Conservation (phyloP, 1,140 invertebrate genomes). For the Lasioglossum albipes region DNA sequence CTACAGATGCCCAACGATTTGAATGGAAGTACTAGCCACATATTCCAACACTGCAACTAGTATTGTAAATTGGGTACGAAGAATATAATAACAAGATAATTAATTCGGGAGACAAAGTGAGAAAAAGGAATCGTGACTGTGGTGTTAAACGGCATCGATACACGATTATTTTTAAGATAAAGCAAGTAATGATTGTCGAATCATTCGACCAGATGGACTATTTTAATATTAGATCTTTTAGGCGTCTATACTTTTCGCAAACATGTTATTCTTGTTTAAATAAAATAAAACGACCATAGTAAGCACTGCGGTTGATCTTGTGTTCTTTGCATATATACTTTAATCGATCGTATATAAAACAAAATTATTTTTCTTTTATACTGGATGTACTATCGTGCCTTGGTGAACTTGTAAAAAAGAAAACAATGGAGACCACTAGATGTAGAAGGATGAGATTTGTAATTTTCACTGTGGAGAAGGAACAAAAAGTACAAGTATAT, state of each 20-base stretch:
- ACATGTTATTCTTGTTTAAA: conserved; percentile 60
- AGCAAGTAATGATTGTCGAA: conserved; percentile 38
- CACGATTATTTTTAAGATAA: conserved; percentile 55
- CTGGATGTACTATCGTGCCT: conserved; percentile 30
- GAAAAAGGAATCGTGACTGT: conserved; percentile 32
- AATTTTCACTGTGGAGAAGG: conserved; percentile 15
- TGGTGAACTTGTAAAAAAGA: conserved; percentile 29
- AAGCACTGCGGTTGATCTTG: conserved; percentile 48
- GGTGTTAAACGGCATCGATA: conserved; percentile 51
- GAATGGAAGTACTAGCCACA: conserved; percentile 48
- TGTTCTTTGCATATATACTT: conserved; percentile 43
- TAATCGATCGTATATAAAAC: conserved; percentile 25
- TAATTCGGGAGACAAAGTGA: conserved; percentile 30
- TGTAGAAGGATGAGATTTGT: conserved; percentile 10
- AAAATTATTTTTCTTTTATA: conserved; percentile 32
- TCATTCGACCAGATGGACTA: conserved; percentile 56
- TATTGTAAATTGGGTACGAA: conserved; percentile 38
- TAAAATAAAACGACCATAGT: conserved; percentile 61
- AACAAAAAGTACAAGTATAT: conserved; percentile 6
- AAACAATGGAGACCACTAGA: conserved; percentile 7
- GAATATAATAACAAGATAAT: conserved; percentile 43
- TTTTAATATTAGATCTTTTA: conserved; percentile 66
- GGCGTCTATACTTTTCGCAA: conserved; percentile 44
- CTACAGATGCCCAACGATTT: conserved; percentile 43
- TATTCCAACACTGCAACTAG: conserved; percentile 30